Conservation (phyloP, 2,797 vertebrate species). For the Peromyscus melanophrys region DNA sequence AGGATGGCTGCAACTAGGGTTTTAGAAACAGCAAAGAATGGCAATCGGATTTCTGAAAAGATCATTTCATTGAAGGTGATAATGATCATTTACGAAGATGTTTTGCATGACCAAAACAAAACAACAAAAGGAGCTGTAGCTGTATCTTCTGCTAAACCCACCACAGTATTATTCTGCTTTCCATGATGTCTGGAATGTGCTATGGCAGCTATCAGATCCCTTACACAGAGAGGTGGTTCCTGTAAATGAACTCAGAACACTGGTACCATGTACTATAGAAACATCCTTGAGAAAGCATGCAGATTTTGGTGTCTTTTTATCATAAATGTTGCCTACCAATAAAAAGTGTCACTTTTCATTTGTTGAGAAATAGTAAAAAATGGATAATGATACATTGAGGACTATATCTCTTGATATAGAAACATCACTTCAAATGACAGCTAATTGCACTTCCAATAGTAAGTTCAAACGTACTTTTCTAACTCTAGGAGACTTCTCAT, state of each 20-base stretch:
- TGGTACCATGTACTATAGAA: neutral
- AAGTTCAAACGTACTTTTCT: conserved; percentile 22
- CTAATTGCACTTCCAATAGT: conserved; percentile 64
- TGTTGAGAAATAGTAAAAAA: neutral
- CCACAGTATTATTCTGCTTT: neutral
- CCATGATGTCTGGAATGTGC: fast-evolving
- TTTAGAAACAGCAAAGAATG: neutral
- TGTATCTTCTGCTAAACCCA: neutral
- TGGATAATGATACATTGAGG: neutral
- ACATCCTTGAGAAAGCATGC: neutral
- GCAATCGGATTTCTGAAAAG: neutral
- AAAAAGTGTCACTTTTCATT: neutral
- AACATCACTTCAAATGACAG: neutral
- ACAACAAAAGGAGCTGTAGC: neutral
- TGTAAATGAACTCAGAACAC: neutral
- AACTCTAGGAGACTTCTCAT: conserved; percentile 1
- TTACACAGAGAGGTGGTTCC: neutral
- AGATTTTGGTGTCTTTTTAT: neutral
- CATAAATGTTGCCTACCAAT: neutral
- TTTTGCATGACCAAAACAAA: neutral
- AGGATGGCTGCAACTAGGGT: fast-evolving
- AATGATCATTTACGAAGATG: neutral
- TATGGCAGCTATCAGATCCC: fast-evolving
- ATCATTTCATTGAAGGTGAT: neutral
- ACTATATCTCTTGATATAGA: conserved; percentile 36